phyloP scores from a whole-genome alignment of 2,797 vertebrate species.

The Psittacula echo region DNA sequence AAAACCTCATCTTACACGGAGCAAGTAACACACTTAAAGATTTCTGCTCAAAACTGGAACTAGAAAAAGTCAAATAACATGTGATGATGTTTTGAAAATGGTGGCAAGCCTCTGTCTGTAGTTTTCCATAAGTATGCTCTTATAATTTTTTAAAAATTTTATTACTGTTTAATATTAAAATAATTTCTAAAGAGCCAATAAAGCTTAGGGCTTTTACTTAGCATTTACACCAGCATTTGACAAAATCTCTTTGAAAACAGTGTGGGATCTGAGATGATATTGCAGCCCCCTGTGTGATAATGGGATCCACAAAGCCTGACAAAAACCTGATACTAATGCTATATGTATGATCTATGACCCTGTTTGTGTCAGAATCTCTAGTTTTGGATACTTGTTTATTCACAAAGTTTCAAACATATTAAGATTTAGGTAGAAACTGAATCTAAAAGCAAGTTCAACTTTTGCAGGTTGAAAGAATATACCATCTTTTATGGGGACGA shows the following conservation, averaged over 20 bases:
- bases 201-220: background rate
- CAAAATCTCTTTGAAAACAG: background rate
- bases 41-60: background rate
- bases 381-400: background rate
- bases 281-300: background rate
- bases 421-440: accelerated
- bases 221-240: background rate
- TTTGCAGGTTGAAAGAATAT: background rate
- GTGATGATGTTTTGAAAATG: background rate
- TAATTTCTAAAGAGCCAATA: background rate
- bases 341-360: background rate
- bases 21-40: background rate
- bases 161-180: background rate
- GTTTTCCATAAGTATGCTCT: background rate
- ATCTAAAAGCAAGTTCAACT: background rate
- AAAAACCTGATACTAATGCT: background rate
- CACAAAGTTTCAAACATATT: background rate
- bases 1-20: background rate
- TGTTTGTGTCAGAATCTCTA: background rate
- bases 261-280: background rate
- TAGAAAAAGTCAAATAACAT: background rate
- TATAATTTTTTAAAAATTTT: background rate
- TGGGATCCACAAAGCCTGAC: background rate
- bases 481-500: background rate
- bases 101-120: background rate